Evolutionary conservation across 1,140 invertebrate species (phyloP), one percentile per base, ranked within the genome.

Genomic region (Drosophila ambigua): DNA sequence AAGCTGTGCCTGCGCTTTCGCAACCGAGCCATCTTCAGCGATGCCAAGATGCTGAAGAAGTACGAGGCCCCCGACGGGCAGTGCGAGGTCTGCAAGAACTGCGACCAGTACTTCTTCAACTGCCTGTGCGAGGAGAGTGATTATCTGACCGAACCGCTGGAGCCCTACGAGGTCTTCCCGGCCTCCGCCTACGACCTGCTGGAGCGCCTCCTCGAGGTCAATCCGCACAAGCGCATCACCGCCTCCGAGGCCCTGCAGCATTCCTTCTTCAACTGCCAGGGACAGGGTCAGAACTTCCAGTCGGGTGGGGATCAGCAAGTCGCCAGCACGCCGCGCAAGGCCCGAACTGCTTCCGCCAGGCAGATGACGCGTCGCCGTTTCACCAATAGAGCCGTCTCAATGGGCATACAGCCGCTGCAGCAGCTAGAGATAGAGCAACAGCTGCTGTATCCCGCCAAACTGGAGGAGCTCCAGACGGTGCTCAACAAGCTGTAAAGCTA

Each of bases 201-300:
- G 92, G 98, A 99, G 92, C 97, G 98, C 93, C 99, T 99, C 98
- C 94, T 99, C 79, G 99, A 98, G 67, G 97, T 99, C 16, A 99
- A 99, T 93, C 99, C 99, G n/a, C 95, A 96, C 87, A 99, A 99
- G 93, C 95, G 99, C 89, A 99, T 99, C 90, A 99, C 97, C 71
- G 98, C 99, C 55, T 95, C 96, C 48, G 98, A 99, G 93, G 99
- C 99, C 53, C 94, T 99, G 58, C 99, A 98, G 93, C 99, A 99
- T 93, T 98, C 99, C 83, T 99, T 92, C 54, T 92, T 87, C 9
- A 82, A 59, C 50, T 7, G 73, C 35, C 7, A 45, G 57, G 7
- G 26, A 57, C 24, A 16, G 8, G 4, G 59, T 7, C 35, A 54
- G 31, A 5, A 9, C 4, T 13, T 4, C 4, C 35, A 15, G n/a